phyloP scores from a whole-genome alignment of 2,113 vertebrate genomes.

The Calidris pugnax region DNA sequence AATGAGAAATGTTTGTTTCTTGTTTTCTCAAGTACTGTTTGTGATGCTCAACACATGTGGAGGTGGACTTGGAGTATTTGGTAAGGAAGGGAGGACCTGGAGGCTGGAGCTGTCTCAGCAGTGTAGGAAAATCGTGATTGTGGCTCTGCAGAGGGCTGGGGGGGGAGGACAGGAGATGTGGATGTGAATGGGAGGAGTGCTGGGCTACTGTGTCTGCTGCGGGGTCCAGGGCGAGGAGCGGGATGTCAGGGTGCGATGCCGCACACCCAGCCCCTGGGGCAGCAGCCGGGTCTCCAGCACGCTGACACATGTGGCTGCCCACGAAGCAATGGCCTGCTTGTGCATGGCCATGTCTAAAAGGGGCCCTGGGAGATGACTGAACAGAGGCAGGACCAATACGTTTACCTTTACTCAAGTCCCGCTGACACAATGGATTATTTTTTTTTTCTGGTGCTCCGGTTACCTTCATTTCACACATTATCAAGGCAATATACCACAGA shows the following conservation, averaged over 20 bases:
- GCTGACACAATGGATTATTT: not conserved
- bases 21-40: not conserved
- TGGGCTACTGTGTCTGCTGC: not conserved
- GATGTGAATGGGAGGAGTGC: not conserved
- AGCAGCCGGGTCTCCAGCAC: not conserved
- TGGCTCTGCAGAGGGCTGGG: not conserved
- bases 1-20: not conserved
- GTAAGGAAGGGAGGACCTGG: not conserved
- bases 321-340: not conserved
- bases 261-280: not conserved
- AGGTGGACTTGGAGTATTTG: not conserved
- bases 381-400: not conserved
- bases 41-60: not conserved
- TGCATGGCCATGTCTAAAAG: rapidly evolving
- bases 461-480: constrained; percentile 36
- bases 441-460: not conserved
- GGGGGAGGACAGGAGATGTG: not conserved
- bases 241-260: not conserved
- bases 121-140: rapidly evolving
- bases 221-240: rapidly evolving
- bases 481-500: not conserved
- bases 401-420: not conserved
- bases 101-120: not conserved
- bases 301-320: rapidly evolving
- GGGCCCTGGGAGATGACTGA: not conserved